Base-by-base conservation (phyloP, 1,140 invertebrate genomes). In the Schlechtendalia chinensis region DNA sequence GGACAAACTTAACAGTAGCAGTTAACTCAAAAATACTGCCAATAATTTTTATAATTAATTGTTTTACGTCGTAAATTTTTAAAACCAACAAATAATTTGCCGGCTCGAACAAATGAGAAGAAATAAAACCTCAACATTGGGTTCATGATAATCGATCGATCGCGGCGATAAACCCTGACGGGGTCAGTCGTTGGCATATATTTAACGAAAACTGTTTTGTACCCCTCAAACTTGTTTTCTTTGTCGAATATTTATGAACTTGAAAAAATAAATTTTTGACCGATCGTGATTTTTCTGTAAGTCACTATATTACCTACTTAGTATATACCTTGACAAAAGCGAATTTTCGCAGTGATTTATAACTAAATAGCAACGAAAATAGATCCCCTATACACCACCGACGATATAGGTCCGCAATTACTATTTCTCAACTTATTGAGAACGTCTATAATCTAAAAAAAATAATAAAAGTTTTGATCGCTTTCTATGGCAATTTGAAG, bases 1-100 rank as follows among this genome's bases (percentile, higher is more conserved):
- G 54, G n/a, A 39, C 8, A 39, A 39, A 39, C 32, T 39, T 39
- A 39, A 39, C 32, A 8, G 32, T 8, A 8, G 32, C 32, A 8
- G 14, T 54, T 19, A 58, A 75, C 72, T 75, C 22, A 24, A 59
- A 29, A 59, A 53, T 54, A 56, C 72, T 56, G 19, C 10, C 17
- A 54, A 24, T n/a, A 75, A 75, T 54, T 75, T 75, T 75, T 58
- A 58, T 75, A 75, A 75, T 75, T 75, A 75, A 75, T 75, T 75
- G 72, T 75, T 58, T 32, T 45, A 32, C 54, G 54, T 22, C 56
- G 54, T 69, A 39, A 45, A 75, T 75, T 29, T 75, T 58, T 39
- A 75, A 56, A 75, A 27, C 22, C 32, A 75, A 75, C 54, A 75
- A 75, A 75, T 75, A 59, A 75, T 75, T 58, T 56, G 27, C 54